Percentiles rank a stretch among this genome's conserved stretches.
These are phyloP conservation scores for Ceyx cyanopectus DNA, from an alignment of 2,113 vertebrate species.

Conservation along the genomic window DNA sequence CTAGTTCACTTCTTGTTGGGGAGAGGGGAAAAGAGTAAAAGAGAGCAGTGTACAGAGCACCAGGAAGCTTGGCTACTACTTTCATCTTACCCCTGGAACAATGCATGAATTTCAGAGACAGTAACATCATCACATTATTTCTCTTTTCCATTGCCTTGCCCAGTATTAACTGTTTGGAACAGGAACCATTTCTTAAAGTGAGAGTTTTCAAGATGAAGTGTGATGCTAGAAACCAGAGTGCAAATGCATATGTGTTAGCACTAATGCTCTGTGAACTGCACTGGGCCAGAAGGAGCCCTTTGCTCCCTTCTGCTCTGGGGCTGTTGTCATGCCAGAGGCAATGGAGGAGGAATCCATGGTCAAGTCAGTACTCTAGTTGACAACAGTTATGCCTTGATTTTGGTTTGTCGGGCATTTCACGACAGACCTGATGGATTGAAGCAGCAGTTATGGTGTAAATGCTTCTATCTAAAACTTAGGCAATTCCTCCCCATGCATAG, in stretches of 20 bases:
- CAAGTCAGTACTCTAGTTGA: background rate
- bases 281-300: background rate
- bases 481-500: background rate
- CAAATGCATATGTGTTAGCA: constrained; percentile 9
- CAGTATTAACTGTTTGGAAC: background rate
- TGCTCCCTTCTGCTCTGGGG: background rate
- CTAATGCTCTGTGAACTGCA: background rate
- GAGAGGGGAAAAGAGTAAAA: background rate
- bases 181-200: background rate
- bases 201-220: constrained; percentile 14
- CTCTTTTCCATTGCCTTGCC: background rate
- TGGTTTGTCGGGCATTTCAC: background rate
- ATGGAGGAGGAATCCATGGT: background rate
- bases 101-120: background rate
- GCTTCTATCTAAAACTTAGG: background rate
- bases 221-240: constrained; percentile 21
- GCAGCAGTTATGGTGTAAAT: background rate
- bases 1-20: no score
- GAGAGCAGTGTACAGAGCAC: background rate
- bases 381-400: background rate
- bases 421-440: background rate
- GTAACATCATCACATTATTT: background rate
- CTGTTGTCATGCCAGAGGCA: background rate
- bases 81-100: background rate
- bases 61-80: background rate